Base-by-base conservation (phyloP, 2,888 invertebrate genomes). In the Scaptomyza polygonia region DNA sequence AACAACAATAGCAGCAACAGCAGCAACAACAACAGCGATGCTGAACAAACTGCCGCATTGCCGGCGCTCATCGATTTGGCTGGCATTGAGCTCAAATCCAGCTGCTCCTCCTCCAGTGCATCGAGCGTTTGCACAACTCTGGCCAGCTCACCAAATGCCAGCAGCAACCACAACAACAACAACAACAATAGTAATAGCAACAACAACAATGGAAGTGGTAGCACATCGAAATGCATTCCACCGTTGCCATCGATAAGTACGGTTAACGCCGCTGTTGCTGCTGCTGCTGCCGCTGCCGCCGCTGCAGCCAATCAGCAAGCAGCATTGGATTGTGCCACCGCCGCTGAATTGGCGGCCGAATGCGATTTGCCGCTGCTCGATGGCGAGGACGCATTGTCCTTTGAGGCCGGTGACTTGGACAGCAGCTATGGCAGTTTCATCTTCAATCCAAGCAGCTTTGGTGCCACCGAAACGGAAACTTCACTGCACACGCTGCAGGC, bases 341-440 rank as follows among this genome's bases (percentile, higher is more conserved):
- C 89, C 34, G 88, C 82, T 7, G 95, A 95, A 83, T 90, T 95
- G 77, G 94, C 94, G 0, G 95, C 94, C 0, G 95, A 95, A 86
- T 95, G 95, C 27, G 96, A 96, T 88, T 91, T 96, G 64, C 89
- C 89, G 14, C 92, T 96, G 62, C 91, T 96, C 66, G 96, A 96
- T 68, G 95, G 94, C 85, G 96, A 96, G 88, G 96, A 96, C 72
- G 94, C 94, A 59, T 93, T 95, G 69, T 93, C 95, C 47, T 92
- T 94, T 51, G 90, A 89, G 92, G 83, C 94, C 89, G 88, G 83
- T 12, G 89, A 90, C 21, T 71, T 90, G 70, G 95, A 95, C 85
- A 94, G 94, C 70, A 94, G 94, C 77, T 95, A 95, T 86, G 94
- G 95, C 44, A 95, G 95, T 88, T 92, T 95, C 71, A 92, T 95